Base-by-base conservation (phyloP, 2,113 vertebrate genomes). In the Microtus montanus region DNA sequence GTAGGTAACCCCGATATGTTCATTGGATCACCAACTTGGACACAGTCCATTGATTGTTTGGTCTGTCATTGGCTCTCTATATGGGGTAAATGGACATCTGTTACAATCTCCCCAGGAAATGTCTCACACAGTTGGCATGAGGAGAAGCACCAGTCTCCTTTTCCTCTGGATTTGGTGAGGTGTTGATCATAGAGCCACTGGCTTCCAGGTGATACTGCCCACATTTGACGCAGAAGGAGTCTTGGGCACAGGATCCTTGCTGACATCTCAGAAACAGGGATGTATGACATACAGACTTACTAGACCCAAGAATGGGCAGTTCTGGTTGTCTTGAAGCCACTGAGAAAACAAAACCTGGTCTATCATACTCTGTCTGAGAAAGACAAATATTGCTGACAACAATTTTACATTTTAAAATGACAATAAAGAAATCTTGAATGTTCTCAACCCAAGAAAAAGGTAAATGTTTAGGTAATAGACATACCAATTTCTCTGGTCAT, bases 171-270 rank as follows among this genome's bases (percentile, higher is more conserved):
- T 30, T 73, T 73, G 49, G 38, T 17, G 22, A 61, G 33, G 1
- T 63, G 26, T 8, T 49, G 52, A 86, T 38, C 35, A 2, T 73
- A n/a, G 20, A 93, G 99, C 99, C 91, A 99, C 97, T 1, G 99
- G 99, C 70, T 99, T 98, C 99, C 99, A 99, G 6, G 99, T 94
- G 49, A 98, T 98, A 92, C 97, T 97, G 75, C 97, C 97, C 95
- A 99, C 95, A 97, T 99, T 99, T 15, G 98, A 83, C 28, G 99
- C 98, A 28, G 99, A 99, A 49, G 99, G 99, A 47, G 98, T 98
- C 98, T 99, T 99, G 79, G 99, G 99, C 15, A 98, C 92, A 20
- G 98, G 97, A 96, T 99, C 98, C 96, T 99, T 98, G 75, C 99
- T 98, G 78, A 97, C 98, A 82, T 99, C 98, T 98, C 35, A 99